Base-by-base conservation (phyloP, 2,113 vertebrate species). In the Brachypteracias leptosomus region DNA sequence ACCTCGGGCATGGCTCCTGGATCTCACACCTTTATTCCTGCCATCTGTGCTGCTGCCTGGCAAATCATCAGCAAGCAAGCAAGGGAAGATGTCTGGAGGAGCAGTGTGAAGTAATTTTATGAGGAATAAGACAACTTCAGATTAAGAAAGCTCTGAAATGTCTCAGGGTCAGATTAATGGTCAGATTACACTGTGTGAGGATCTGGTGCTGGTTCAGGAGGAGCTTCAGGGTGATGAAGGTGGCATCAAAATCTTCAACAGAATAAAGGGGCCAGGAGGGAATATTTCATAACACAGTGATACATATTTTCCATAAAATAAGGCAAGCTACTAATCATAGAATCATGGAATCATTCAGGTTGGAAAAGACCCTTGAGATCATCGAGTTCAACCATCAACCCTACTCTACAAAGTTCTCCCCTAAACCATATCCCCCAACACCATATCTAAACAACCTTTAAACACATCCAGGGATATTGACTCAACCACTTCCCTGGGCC, bases 201-300 rank as follows among this genome's bases (percentile, higher is more conserved):
- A 59, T 67, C 61, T 94, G 87, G 73, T 89, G 65, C 66, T 59
- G 15, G 24, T 68, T 97, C 93, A 81, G 68, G 83, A 95, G 52
- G 19, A 81, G 47, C 78, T 89, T 94, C 71, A 83, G 89, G 61
- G 87, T n/a, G 79, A 35, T 3, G 11, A 74, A 88, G 68, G 61
- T 93, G 91, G 80, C 93, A 80, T 81, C 35, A 49, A 73, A 87
- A 3, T 20, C 62, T 36, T 72, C 76, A 95, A 75, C 16, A 83
- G 47, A 89, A 72, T 91, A 95, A 96, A n/a, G 55, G 57, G 95
- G 76, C 88, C 91, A 89, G 72, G 40, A 95, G 85, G 91, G 94
- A 92, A 76, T 95, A 94, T 14, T 38, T 51, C 0, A 3, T 49
- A 75, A 47, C 49, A 58, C 8, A 2, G 29, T 65, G 54, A 72